Conservation (phyloP, 1,140 invertebrate genomes). For the Halesus radiatus region DNA sequence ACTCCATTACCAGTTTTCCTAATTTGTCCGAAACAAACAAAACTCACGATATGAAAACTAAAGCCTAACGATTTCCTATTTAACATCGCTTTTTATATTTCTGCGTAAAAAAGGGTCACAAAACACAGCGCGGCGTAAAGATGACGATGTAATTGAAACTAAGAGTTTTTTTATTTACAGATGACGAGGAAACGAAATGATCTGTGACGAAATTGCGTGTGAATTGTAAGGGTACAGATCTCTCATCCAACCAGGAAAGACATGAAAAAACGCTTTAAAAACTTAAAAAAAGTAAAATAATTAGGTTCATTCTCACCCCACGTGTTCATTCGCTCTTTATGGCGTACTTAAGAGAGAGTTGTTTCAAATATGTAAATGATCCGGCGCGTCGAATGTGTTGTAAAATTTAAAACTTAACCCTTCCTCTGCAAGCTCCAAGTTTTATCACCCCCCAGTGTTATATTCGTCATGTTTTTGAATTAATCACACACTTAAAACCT, state of each 20-base stretch:
- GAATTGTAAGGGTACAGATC: neutral
- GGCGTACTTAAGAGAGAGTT: neutral
- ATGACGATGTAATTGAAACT: neutral
- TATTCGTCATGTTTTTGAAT: slow-evolving; percentile 17
- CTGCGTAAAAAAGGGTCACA: too few species aligned
- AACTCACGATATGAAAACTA: too few species aligned
- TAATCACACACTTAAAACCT: slow-evolving; percentile 7
- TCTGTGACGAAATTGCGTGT: slow-evolving; percentile 17
- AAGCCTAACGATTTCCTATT: too few species aligned
- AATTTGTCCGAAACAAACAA: too few species aligned
- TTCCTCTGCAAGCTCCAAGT: neutral
- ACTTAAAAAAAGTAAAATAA: neutral
- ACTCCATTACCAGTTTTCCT: too few species aligned
- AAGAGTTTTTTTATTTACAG: neutral
- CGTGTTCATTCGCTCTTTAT: neutral
- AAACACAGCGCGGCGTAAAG: neutral
- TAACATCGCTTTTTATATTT: too few species aligned
- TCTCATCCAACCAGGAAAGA: neutral
- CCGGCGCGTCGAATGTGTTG: neutral
- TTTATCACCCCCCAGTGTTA: neutral
- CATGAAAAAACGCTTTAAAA: neutral
- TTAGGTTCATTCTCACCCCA: neutral
- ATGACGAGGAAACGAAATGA: slow-evolving; percentile 6
- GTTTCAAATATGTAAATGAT: slow-evolving; percentile 30
- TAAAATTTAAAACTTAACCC: slow-evolving; percentile 26